These are phyloP conservation scores for Platygyra sinensis DNA, from an alignment of 64 coral and sea anemone genomes.

Conservation along the genomic window DNA sequence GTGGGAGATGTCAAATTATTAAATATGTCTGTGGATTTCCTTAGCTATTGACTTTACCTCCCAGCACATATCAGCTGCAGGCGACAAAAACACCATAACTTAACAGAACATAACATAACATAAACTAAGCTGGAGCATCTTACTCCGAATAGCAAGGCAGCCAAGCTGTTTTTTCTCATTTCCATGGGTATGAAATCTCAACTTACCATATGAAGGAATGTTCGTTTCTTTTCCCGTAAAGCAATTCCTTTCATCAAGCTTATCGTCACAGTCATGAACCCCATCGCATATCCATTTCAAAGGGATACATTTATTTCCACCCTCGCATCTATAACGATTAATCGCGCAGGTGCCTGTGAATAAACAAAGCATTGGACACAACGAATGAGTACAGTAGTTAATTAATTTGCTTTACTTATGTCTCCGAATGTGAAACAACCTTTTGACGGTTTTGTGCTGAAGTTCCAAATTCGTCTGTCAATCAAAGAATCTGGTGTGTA, in stretches of 20 bases:
- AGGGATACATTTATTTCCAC: slow-evolving; percentile 78
- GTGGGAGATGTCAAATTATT: too few relatives aligned
- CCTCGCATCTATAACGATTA: slow-evolving; percentile 77
- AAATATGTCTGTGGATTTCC: too few relatives aligned
- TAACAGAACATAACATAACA: too few relatives aligned
- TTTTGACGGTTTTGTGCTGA: too few relatives aligned
- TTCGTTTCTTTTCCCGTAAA: slow-evolving; percentile 17
- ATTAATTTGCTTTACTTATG: background rate
- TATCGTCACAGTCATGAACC: slow-evolving; percentile 76
- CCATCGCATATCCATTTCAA: slow-evolving; percentile 93
- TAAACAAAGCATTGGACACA: background rate
- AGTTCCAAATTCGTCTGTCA: too few relatives aligned
- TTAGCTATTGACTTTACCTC: too few relatives aligned
- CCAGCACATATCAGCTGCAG: too few relatives aligned
- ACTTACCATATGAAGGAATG: slow-evolving; percentile 37
- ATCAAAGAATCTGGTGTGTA: too few relatives aligned
- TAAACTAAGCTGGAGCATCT: too few relatives aligned
- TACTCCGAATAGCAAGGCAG: too few relatives aligned
- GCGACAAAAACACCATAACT: too few relatives aligned
- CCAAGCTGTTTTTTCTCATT: background rate
- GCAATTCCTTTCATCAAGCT: slow-evolving; percentile 90
- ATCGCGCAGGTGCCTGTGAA: slow-evolving; percentile 56
- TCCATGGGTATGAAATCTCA: background rate
- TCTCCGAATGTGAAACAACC: background rate
- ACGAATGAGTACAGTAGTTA: too few relatives aligned